These are phyloP conservation scores for Drosophila leontia DNA, from an alignment of 1,140 invertebrate species.

Conservation along the genomic window DNA sequence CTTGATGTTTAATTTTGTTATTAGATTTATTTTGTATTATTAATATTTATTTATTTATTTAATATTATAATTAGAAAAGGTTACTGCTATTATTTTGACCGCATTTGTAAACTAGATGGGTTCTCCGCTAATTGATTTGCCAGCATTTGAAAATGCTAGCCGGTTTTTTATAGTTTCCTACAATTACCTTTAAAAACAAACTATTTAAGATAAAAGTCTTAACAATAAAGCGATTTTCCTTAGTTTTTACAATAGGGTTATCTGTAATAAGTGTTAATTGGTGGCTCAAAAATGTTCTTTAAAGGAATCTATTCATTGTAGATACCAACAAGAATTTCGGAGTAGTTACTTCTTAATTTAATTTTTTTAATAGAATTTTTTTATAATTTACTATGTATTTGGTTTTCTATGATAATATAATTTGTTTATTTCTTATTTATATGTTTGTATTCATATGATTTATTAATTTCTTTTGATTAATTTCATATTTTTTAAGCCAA, in stretches of 20 bases:
- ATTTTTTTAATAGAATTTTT: background rate
- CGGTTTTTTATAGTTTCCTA: background rate
- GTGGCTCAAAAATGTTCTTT: too few relatives aligned
- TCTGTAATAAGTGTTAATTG: background rate
- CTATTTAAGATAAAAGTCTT: background rate
- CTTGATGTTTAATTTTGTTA: too few relatives aligned
- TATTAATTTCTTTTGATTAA: background rate
- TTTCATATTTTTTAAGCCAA: background rate
- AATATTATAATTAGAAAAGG: background rate
- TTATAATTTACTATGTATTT: background rate
- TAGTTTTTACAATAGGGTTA: background rate
- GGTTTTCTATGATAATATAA: background rate
- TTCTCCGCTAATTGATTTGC: conserved; percentile 4
- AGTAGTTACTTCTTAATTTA: background rate
- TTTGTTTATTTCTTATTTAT: background rate
- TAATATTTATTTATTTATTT: background rate
- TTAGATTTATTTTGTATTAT: background rate
- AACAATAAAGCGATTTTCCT: background rate
- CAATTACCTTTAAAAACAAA: background rate
- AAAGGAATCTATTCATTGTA: background rate
- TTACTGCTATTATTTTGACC: background rate
- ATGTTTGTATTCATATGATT: too few relatives aligned
- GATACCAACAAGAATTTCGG: background rate
- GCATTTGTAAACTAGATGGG: background rate
- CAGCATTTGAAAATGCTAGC: background rate